Evolutionary conservation across 2,797 vertebrate genomes (phyloP).

Genomic region (Galago senegalensis): DNA sequence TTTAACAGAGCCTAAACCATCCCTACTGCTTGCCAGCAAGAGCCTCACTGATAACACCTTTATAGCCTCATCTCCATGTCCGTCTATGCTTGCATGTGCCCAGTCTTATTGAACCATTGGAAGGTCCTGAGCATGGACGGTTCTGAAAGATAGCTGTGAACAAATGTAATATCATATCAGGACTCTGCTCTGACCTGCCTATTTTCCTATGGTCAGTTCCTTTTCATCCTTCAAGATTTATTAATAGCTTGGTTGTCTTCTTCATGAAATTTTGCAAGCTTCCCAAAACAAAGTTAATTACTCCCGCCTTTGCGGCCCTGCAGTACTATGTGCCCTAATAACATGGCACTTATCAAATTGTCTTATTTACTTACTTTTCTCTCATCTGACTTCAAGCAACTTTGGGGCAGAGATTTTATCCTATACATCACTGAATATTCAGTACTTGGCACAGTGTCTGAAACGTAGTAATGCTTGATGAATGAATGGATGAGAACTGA

Average conservation of each 20-base stretch:
- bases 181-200: neutral
- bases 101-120: neutral
- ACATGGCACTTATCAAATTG: neutral
- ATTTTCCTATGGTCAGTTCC: neutral
- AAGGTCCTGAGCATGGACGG: neutral
- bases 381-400: neutral
- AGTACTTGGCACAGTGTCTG: neutral
- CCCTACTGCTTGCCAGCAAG: neutral
- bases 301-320: neutral
- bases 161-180: neutral
- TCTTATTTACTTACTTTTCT: neutral
- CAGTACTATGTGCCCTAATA: neutral
- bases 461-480: neutral
- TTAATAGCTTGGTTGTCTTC: neutral
- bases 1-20: neutral
- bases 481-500: neutral
- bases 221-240: neutral
- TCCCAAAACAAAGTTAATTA: neutral
- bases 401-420: neutral
- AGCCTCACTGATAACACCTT: neutral
- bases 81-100: neutral
- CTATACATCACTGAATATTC: neutral
- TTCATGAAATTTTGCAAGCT: constrained; percentile 5
- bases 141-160: neutral
- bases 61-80: neutral